Conservation (phyloP, 1,140 invertebrate genomes). For the Chrysomallon squamiferum region DNA sequence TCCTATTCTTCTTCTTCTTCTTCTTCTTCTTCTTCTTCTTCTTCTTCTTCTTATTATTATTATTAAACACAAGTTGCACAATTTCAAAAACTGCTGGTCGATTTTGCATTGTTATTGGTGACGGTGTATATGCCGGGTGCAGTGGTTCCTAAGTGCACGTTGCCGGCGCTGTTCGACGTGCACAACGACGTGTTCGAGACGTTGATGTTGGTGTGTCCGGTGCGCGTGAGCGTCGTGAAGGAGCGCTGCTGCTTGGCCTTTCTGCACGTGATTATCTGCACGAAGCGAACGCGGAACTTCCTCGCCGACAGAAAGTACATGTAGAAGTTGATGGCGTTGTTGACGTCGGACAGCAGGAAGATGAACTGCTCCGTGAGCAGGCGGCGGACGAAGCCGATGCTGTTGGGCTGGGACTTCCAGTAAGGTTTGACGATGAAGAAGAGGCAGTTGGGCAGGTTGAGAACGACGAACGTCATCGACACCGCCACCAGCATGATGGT, state of each 20-base stretch:
- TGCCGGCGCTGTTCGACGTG: neutral
- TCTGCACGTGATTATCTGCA: neutral
- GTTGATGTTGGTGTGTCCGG: neutral
- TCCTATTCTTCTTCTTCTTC: neutral
- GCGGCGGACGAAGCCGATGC: neutral
- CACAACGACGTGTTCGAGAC: constrained; percentile 3
- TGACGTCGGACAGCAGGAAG: constrained; percentile 41
- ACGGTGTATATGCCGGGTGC: too few relatives aligned
- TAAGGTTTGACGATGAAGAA: constrained; percentile 38
- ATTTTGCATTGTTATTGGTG: too few relatives aligned
- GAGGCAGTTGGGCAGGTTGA: constrained; percentile 45
- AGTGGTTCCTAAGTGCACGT: too few relatives aligned
- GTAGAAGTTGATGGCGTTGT: constrained; percentile 54
- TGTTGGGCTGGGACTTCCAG: constrained; percentile 11
- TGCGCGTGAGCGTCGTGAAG: constrained; percentile 1
- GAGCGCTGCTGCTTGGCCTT: neutral
- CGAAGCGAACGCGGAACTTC: neutral
- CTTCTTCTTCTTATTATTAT: too few relatives aligned
- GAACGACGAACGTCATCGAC: constrained; percentile 37
- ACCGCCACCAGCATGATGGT: constrained; percentile 50
- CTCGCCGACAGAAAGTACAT: constrained; percentile 39
- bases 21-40: neutral
- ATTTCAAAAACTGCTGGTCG: too few relatives aligned
- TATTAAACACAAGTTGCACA: too few relatives aligned
- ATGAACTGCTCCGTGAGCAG: constrained; percentile 28